phyloP scores from a whole-genome alignment of 2,888 invertebrate genomes.

The Thyatira batis region DNA sequence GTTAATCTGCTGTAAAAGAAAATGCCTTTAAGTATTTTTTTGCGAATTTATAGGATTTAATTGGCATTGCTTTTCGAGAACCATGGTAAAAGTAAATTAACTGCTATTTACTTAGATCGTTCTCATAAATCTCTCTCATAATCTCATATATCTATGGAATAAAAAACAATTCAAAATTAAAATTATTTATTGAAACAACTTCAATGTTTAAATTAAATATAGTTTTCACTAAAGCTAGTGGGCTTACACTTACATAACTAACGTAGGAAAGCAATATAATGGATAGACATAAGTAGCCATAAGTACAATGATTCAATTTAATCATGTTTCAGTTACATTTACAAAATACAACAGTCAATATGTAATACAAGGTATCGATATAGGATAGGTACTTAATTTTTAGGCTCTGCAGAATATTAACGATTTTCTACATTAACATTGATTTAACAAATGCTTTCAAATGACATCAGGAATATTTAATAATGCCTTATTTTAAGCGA shows the following conservation, averaged over 20 bases:
- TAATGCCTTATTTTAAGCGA: constrained; percentile 55
- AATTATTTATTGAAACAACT: constrained; percentile 81
- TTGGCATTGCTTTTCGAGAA: no score
- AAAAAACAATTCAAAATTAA: constrained; percentile 64
- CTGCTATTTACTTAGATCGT: no score
- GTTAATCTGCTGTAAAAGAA: no score
- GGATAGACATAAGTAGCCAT: constrained; percentile 68
- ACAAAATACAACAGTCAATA: constrained; percentile 34
- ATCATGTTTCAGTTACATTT: constrained; percentile 33
- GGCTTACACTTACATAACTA: constrained; percentile 67
- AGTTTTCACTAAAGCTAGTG: constrained; percentile 73
- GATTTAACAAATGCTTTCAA: constrained; percentile 64
- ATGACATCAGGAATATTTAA: constrained; percentile 52
- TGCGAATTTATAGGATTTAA: no score
- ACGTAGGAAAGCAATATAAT: constrained; percentile 69
- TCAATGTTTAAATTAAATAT: constrained; percentile 73
- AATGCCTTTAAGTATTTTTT: no score
- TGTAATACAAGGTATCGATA: constrained; percentile 69
- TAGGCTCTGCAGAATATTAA: constrained; percentile 61
- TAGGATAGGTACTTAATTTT: constrained; percentile 63
- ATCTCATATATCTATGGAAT: no score
- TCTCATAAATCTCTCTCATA: no score
- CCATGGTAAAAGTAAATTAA: no score
- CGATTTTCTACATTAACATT: constrained; percentile 51
- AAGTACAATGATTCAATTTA: constrained; percentile 57